A percentile compares a stretch with the other conserved stretches of the same genome.
phyloP scores from a whole-genome alignment of 2,888 invertebrate species.

The Euzetes globulus region DNA sequence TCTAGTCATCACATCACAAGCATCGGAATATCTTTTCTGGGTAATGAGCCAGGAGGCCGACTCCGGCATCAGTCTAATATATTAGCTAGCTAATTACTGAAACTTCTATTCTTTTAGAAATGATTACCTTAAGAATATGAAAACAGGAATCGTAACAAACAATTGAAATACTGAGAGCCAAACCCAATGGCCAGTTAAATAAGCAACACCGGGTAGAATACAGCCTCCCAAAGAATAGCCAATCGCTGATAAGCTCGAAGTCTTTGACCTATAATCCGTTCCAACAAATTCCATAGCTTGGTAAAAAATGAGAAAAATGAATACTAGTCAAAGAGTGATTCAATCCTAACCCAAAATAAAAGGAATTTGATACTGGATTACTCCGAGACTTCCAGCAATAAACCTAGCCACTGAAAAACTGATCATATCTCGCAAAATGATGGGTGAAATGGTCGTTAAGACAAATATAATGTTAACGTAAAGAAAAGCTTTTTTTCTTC shows the following conservation, averaged over 20 bases:
- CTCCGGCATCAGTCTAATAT: conserved; percentile 42
- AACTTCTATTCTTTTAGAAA: neutral
- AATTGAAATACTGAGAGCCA: conserved; percentile 21
- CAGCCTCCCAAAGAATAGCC: conserved; percentile 30
- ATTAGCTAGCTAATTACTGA: neutral
- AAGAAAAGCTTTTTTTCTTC: conserved; percentile 21
- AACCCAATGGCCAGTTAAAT: conserved; percentile 30
- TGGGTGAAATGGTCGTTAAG: neutral
- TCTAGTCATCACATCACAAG: conserved; percentile 37
- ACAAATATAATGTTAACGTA: neutral
- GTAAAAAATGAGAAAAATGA: neutral
- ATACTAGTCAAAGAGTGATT: neutral
- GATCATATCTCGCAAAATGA: conserved; percentile 15
- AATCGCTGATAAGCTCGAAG: conserved; percentile 21
- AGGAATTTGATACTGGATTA: conserved; percentile 31
- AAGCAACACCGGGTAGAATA: conserved; percentile 15
- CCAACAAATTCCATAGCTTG: conserved; percentile 30
- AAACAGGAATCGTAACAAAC: neutral
- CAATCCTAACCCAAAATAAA: conserved; percentile 27
- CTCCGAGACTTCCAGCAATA: neutral
- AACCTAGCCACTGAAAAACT: conserved; percentile 14
- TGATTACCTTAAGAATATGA: conserved; percentile 12
- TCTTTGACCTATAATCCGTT: conserved; percentile 20
- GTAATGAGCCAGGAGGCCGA: conserved; percentile 42
- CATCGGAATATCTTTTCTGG: conserved; percentile 40